phyloP scores from a whole-genome alignment of 2,888 invertebrate species.

The Monochamus alternatus region DNA sequence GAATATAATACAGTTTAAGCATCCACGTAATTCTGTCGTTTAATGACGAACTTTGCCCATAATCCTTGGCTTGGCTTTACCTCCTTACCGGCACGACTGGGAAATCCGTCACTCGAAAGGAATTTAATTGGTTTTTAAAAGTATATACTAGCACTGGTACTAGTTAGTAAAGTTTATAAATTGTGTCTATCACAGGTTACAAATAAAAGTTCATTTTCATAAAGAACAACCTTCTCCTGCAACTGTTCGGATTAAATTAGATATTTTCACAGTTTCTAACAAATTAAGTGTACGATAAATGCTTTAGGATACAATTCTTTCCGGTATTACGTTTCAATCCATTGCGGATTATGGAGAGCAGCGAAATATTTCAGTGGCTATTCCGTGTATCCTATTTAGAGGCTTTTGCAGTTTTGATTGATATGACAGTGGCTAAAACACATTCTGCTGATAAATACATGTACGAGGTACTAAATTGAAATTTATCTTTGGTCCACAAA shows the following conservation, averaged over 20 bases:
- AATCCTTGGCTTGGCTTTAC: neutral
- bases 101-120: neutral
- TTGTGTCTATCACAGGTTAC: neutral
- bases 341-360: neutral
- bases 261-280: neutral
- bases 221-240: neutral
- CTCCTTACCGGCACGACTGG: neutral
- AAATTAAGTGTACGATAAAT: neutral
- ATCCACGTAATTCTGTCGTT: slow-evolving; percentile 9
- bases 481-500: too few relatives aligned
- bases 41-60: neutral
- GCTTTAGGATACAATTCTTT: neutral
- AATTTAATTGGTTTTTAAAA: slow-evolving; percentile 8
- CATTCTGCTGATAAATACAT: too few relatives aligned
- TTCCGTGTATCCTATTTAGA: neutral
- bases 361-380: neutral
- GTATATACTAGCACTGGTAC: neutral
- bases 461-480: too few relatives aligned
- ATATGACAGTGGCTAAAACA: neutral
- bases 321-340: neutral
- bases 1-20: slow-evolving; percentile 3
- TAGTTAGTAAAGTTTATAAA: neutral
- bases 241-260: neutral
- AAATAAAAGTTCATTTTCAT: neutral
- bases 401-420: neutral